Evolutionary conservation across 2,113 vertebrate species (phyloP).

Genomic region (Athene cunicularia): DNA sequence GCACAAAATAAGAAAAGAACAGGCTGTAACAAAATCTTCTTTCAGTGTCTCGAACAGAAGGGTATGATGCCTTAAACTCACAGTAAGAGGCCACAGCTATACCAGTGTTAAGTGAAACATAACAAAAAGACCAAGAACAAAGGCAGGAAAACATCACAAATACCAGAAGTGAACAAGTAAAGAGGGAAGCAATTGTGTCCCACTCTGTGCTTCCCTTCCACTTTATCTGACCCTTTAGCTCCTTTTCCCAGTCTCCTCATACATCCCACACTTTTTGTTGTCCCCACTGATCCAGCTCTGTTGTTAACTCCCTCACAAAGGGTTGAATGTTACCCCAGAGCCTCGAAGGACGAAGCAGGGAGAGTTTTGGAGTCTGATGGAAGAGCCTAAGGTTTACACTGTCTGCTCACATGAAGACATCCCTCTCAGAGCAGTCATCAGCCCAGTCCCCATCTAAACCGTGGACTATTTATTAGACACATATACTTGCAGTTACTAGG

Average conservation of each 20-base stretch:
- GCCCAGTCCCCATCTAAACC: background rate
- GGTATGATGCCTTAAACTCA: background rate
- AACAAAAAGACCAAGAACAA: background rate
- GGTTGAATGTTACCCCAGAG: accelerated
- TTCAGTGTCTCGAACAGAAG: background rate
- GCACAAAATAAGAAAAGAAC: background rate
- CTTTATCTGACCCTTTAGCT: background rate
- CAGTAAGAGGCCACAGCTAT: background rate
- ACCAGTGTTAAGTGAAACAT: background rate
- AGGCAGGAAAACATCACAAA: background rate
- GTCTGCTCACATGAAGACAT: background rate
- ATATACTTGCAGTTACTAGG: no score
- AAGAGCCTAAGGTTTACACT: background rate
- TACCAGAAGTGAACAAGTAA: background rate
- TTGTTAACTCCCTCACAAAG: background rate
- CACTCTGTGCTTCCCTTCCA: background rate
- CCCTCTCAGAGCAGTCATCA: background rate
- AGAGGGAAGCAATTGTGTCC: background rate
- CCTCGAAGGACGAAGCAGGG: background rate
- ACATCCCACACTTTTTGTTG: background rate
- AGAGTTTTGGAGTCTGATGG: background rate
- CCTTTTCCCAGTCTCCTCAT: background rate
- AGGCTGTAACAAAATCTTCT: background rate
- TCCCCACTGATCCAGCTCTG: no score
- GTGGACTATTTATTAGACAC: accelerated